These are phyloP conservation scores for Digitonthophagus gazella DNA, from an alignment of 2,888 invertebrate species.

Conservation along the genomic window DNA sequence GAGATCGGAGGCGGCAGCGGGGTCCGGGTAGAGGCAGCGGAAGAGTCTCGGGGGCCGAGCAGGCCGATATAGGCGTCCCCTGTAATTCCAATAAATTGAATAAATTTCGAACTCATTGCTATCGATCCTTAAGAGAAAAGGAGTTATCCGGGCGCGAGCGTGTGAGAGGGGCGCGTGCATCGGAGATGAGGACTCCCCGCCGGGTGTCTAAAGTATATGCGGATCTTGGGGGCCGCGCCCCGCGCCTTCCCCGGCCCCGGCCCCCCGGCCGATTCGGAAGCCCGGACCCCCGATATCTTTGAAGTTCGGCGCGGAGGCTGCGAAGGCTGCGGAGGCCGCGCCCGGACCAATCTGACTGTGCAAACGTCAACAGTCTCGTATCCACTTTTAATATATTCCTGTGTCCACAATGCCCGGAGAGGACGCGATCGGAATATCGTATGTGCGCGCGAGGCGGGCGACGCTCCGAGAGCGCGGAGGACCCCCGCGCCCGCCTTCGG, in stretches of 20 bases:
- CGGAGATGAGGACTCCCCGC: constrained; percentile 5
- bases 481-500: not conserved
- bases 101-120: constrained; percentile 15
- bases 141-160: constrained; percentile 15
- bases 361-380: constrained; percentile 51
- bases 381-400: constrained; percentile 53
- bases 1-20: not conserved
- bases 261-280: not conserved
- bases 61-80: constrained; percentile 12
- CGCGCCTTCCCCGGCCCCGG: not conserved
- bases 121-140: constrained; percentile 16
- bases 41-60: constrained; percentile 5
- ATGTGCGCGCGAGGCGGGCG: constrained; percentile 37
- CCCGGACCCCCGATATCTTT: constrained; percentile 22
- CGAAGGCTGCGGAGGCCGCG: constrained; percentile 19
- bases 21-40: not conserved
- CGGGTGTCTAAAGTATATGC: constrained; percentile 16
- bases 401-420: constrained; percentile 51
- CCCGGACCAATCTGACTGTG: constrained; percentile 37
- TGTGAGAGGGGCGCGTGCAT: constrained; percentile 5
- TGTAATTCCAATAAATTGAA: constrained; percentile 17
- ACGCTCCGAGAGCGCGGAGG: constrained; percentile 25
- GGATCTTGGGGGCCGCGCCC: constrained; percentile 11
- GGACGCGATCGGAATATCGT: constrained; percentile 51
- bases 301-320: constrained; percentile 23